A percentile compares a stretch with the other conserved stretches of the same genome.
phyloP scores from a whole-genome alignment of 2,797 vertebrate genomes.

The Hemibagrus guttatus region DNA sequence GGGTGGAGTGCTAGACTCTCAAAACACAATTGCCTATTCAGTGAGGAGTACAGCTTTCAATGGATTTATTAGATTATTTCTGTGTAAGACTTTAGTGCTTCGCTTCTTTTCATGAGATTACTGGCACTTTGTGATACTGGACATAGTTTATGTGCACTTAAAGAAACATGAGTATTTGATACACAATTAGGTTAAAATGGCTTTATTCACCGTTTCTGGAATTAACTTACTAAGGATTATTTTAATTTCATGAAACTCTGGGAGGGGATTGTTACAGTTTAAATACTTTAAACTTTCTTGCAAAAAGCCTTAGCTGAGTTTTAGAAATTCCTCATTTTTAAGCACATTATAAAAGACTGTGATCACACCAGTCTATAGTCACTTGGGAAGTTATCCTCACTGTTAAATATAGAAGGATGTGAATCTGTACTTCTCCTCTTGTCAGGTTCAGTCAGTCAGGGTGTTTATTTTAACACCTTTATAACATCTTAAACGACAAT shows the following conservation, averaged over 20 bases:
- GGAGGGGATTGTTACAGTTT: background rate
- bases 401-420: slow-evolving; percentile 41
- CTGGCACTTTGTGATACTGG: background rate
- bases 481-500: background rate
- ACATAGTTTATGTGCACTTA: background rate
- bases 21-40: background rate
- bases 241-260: background rate
- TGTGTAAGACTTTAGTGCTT: background rate
- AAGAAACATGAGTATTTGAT: slow-evolving; percentile 5
- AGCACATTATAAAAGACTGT: slow-evolving; percentile 38
- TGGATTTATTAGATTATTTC: background rate
- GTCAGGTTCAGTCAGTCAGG: slow-evolving; percentile 9
- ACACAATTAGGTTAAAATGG: background rate
- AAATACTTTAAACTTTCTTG: background rate
- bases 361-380: slow-evolving; percentile 44
- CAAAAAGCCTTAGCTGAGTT: slow-evolving; percentile 20
- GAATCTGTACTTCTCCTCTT: slow-evolving; percentile 23
- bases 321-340: slow-evolving; percentile 24
- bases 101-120: background rate
- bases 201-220: background rate
- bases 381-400: slow-evolving; percentile 35
- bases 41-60: background rate
- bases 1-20: background rate
- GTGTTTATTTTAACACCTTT: slow-evolving; percentile 13
- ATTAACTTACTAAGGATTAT: background rate